Evolutionary conservation across 2,888 invertebrate genomes (phyloP), one percentile per base, ranked within the genome.

Genomic region (Cephalotes varians): DNA sequence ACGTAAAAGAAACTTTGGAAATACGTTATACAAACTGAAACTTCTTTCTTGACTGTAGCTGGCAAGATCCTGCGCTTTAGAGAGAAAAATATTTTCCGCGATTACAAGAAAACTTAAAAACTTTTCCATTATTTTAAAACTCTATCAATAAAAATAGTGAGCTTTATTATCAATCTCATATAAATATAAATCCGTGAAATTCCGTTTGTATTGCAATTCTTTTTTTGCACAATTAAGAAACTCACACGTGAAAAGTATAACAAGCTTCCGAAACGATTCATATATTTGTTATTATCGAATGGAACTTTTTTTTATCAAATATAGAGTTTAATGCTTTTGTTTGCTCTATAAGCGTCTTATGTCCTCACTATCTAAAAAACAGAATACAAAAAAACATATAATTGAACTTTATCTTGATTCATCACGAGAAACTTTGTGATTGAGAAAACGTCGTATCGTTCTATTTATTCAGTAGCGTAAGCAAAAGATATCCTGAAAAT

Each of bases 401-500:
- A 54, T 47, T 37, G 58, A 79, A 79, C 40, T 82, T 58, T 9
- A 49, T 34, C 10, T 74, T 34, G 37, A 62, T 56, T 21, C 44
- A 44, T 18, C 25, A 40, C 25, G 49, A 37, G 37, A 54, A 71
- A 81, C 54, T 83, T 64, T 58, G 15, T 37, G 34, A 81, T 72
- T 25, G 71, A 44, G 71, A 64, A 80, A 69, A 81, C 71, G 47
- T 69, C 71, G 47, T 69, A 82, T 83, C 34, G 80, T 72, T 64
- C 81, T 56, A 58, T 51, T 56, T 40, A 58, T 44, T 82, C 47
- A 67, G 18, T 80, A 10, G 28, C 47, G 58, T 25, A 80, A 79
- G 47, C 34, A 81, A 51, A 79, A 82, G 54, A 25, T 64, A 56
- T 81, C 21, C 47, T 65, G 12, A 15, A 44, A 12, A 15, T 28